A percentile compares a stretch with the other conserved stretches of the same genome.
phyloP scores from a whole-genome alignment of 2,113 vertebrate genomes.

The Peromyscus californicus region DNA sequence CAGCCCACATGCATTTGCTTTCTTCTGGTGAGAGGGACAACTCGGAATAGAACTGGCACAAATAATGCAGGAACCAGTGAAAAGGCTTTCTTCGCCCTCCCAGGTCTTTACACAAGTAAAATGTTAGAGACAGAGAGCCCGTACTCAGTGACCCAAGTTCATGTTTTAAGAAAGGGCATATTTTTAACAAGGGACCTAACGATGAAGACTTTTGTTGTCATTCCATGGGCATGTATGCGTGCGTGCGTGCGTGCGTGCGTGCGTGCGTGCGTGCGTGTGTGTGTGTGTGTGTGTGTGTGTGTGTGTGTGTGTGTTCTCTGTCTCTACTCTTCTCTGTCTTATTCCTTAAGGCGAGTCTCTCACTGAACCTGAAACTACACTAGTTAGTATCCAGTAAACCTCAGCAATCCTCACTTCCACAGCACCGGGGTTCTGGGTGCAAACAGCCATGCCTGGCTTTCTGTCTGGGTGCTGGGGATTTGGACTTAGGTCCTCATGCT shows the following conservation, averaged over 20 bases:
- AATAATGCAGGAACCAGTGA: not conserved
- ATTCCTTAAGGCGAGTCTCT: not conserved
- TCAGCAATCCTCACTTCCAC: not conserved
- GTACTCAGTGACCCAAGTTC: not conserved
- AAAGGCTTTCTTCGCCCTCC: not conserved
- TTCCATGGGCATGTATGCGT: not conserved
- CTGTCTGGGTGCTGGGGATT: not conserved
- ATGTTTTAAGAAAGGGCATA: not conserved
- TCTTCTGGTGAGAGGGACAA: slow-evolving; percentile 23
- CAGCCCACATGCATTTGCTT: not conserved
- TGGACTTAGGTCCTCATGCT: not conserved
- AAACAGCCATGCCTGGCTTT: not conserved
- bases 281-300: not conserved
- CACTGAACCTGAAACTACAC: not conserved
- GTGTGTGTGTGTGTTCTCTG: not conserved
- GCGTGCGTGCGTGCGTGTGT: fast-evolving
- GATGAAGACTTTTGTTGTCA: not conserved
- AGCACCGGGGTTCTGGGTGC: not conserved
- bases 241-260: not conserved
- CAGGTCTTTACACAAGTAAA: not conserved
- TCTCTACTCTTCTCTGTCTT: not conserved
- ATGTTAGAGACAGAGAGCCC: not conserved
- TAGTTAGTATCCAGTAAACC: not conserved
- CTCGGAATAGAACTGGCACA: not conserved
- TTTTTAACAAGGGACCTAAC: not conserved